Evolutionary conservation across 2,888 invertebrate genomes (phyloP).

Genomic region (Drosophila nr. perissopoda): DNA sequence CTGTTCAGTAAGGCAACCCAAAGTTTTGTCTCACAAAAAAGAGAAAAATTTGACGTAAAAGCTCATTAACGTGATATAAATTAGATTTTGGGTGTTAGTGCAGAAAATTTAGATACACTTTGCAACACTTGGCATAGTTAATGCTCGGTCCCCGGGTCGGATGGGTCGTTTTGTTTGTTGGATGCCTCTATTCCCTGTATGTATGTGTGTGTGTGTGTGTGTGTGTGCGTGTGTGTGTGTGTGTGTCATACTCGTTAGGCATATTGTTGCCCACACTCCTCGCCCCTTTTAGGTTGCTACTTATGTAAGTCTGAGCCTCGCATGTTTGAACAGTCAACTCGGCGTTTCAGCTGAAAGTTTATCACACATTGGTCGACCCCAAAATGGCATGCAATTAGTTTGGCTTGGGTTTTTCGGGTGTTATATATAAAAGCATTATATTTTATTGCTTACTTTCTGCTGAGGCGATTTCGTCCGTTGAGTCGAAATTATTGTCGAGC

Average conservation of each 20-base stretch:
- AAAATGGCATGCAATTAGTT: slow-evolving; percentile 58
- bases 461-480: neutral
- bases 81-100: slow-evolving; percentile 77
- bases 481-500: neutral
- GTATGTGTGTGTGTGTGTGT: slow-evolving; percentile 14
- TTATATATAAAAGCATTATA: slow-evolving; percentile 28
- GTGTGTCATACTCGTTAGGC: slow-evolving; percentile 42
- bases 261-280: slow-evolving; percentile 35
- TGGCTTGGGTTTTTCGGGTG: slow-evolving; percentile 16
- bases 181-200: neutral
- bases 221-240: too few relatives aligned
- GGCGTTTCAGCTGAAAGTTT: slow-evolving; percentile 32
- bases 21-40: slow-evolving; percentile 30
- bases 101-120: slow-evolving; percentile 70
- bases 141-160: slow-evolving; percentile 41
- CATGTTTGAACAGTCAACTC: slow-evolving; percentile 1
- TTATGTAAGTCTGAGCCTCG: slow-evolving; percentile 14
- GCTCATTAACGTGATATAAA: slow-evolving; percentile 79
- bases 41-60: slow-evolving; percentile 66
- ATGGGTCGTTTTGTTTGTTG: slow-evolving; percentile 5
- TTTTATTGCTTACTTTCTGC: slow-evolving; percentile 35
- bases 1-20: slow-evolving; percentile 7
- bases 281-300: neutral
- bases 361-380: slow-evolving; percentile 56
- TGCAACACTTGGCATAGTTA: slow-evolving; percentile 69